These are phyloP conservation scores for Megalops cyprinoides DNA, from an alignment of 2,797 vertebrate genomes.

Conservation along the genomic window DNA sequence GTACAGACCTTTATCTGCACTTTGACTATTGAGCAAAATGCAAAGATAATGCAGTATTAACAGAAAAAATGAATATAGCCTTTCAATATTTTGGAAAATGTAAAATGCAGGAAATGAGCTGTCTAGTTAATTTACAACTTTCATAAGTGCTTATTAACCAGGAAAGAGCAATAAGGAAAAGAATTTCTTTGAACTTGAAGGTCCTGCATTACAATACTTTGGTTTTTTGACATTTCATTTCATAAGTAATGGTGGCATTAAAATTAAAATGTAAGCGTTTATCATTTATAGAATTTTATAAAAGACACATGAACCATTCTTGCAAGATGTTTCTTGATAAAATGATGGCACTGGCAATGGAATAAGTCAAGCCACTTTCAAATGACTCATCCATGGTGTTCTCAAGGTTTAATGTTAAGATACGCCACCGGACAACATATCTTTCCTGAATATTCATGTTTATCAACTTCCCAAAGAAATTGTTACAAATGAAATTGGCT, in stretches of 20 bases:
- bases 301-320: neutral
- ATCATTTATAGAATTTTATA: slow-evolving; percentile 7
- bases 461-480: too few relatives aligned
- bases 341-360: neutral
- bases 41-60: neutral
- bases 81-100: neutral
- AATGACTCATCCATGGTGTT: neutral
- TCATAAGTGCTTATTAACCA: slow-evolving; percentile 41
- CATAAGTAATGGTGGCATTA: neutral
- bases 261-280: neutral
- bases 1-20: slow-evolving; percentile 36
- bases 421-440: too few relatives aligned
- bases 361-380: neutral
- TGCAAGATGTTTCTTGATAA: neutral
- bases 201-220: neutral
- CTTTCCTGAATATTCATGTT: too few relatives aligned
- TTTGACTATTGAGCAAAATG: slow-evolving; percentile 1
- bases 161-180: slow-evolving; percentile 19
- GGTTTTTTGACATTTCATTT: neutral
- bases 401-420: neutral
- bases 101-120: neutral
- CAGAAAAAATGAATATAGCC: neutral
- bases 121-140: slow-evolving; percentile 44
- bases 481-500: too few relatives aligned
- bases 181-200: neutral